Evolutionary conservation across 2,888 invertebrate species (phyloP).

Genomic region (Caenorhabditis plicata): DNA sequence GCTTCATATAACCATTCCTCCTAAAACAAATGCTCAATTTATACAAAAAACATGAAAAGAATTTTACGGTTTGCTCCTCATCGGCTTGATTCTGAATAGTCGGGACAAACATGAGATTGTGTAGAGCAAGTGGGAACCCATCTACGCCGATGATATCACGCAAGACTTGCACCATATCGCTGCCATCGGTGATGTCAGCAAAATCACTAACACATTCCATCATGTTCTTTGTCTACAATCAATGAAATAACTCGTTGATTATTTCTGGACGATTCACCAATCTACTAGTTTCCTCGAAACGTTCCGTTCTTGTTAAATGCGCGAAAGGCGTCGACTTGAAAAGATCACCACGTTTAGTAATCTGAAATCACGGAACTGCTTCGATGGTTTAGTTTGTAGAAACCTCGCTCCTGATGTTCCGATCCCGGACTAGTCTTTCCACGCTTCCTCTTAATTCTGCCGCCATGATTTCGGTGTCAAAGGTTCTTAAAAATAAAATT

Average conservation of each 20-base stretch:
- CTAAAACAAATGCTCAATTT: no score
- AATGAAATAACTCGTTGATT: not conserved
- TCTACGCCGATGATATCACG: slow-evolving; percentile 36
- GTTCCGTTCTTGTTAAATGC: slow-evolving; percentile 20
- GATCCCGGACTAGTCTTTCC: slow-evolving; percentile 14
- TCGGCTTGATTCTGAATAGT: slow-evolving; percentile 85
- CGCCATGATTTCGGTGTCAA: slow-evolving; percentile 28
- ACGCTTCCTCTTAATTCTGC: slow-evolving; percentile 22
- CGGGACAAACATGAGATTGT: slow-evolving; percentile 90
- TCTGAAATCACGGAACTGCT: no score
- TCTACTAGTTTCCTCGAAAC: slow-evolving; percentile 27
- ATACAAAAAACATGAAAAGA: no score
- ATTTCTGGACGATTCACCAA: slow-evolving; percentile 9
- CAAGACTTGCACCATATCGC: slow-evolving; percentile 16
- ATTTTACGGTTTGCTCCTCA: slow-evolving; percentile 78
- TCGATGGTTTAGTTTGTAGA: no score
- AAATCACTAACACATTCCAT: slow-evolving; percentile 23
- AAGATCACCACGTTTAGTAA: slow-evolving; percentile 18
- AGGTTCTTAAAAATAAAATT: slow-evolving; percentile 19
- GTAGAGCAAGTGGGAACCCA: slow-evolving; percentile 74
- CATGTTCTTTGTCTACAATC: slow-evolving; percentile 26
- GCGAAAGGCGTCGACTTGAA: slow-evolving; percentile 18
- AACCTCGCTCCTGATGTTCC: slow-evolving; percentile 27
- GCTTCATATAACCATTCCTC: slow-evolving; percentile 79
- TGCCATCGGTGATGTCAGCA: slow-evolving; percentile 17